phyloP scores from a whole-genome alignment of 2,113 vertebrate genomes.

The cattle (Bos taurus) region ARS-UCD2.0 NC_037328.1:147540501-147541000 shows the following conservation, averaged over 20 bases:
- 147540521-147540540: neutral
- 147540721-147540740: neutral
- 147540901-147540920: neutral
- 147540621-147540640: neutral
- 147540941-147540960: neutral
- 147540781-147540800: neutral
- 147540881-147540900: neutral
- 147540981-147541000: neutral
- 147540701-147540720: neutral
- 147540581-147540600: neutral
- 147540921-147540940: neutral
- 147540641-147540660: neutral
- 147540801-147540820: neutral
- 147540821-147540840: neutral
- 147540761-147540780: neutral
- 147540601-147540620: neutral
- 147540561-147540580: neutral
- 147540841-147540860: neutral
- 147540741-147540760: neutral
- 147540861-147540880: neutral
- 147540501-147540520: neutral
- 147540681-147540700: neutral
- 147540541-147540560: neutral
- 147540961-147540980: neutral
- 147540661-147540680: neutral